phyloP scores from a whole-genome alignment of 2,797 vertebrate species.

The Rhodeus uyekii region DNA sequence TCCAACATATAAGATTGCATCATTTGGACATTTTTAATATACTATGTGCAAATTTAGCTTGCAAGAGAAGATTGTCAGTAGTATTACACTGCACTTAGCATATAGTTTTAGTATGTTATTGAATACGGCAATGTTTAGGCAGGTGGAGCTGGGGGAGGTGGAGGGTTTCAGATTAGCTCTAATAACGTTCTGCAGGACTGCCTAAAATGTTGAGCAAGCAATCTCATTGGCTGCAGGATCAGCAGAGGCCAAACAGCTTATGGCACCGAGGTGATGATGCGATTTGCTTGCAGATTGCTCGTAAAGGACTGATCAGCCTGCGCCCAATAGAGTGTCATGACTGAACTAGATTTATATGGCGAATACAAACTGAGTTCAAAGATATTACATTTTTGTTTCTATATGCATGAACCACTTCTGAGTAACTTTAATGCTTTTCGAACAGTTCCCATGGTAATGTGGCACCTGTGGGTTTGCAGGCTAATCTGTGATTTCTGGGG shows the following conservation, averaged over 20 bases:
- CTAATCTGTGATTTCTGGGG: conserved; percentile 9
- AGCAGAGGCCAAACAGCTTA: neutral
- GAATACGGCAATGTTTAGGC: neutral
- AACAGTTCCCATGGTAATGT: conserved; percentile 16
- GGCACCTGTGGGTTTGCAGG: conserved; percentile 14
- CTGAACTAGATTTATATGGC: no score
- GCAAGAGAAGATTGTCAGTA: neutral
- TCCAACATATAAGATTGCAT: conserved; percentile 5
- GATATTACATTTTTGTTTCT: neutral
- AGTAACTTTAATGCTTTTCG: neutral
- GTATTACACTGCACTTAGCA: neutral
- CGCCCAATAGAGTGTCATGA: no score
- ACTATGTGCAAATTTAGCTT: neutral
- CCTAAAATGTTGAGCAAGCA: neutral
- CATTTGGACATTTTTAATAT: neutral
- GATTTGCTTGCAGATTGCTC: neutral
- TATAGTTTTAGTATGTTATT: neutral
- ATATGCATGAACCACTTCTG: neutral
- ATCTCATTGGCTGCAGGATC: neutral
- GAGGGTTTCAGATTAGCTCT: neutral
- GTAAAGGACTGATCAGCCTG: neutral
- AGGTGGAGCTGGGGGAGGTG: neutral
- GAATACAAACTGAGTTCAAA: neutral
- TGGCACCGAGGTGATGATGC: neutral
- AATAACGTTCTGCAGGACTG: neutral